These are phyloP conservation scores for Mesaphorura yosii DNA, from an alignment of 1,140 invertebrate genomes.

Conservation along the genomic window DNA sequence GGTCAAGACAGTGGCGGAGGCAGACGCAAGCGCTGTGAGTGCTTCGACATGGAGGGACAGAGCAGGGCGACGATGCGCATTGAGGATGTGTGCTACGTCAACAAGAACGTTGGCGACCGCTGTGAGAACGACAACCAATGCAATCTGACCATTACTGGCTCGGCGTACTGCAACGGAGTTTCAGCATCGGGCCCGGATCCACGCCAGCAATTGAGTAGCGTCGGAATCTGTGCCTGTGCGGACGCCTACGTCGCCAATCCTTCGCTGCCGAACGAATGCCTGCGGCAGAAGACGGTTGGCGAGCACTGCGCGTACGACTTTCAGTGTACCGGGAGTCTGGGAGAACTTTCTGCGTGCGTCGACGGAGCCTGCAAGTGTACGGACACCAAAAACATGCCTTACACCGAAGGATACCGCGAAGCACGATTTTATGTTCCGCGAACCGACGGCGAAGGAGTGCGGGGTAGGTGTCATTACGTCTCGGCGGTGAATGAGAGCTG, in stretches of 20 bases:
- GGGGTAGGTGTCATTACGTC: neutral
- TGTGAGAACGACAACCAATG: conserved; percentile 12
- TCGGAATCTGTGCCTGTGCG: no score
- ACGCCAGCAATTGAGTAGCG: neutral
- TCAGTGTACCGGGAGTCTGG: neutral
- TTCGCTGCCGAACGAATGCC: neutral
- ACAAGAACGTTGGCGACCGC: conserved; percentile 8
- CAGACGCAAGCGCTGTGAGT: neutral
- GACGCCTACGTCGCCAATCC: no score
- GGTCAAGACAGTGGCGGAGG: no score
- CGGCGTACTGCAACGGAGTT: neutral
- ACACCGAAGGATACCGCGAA: neutral
- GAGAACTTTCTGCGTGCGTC: neutral
- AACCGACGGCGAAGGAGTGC: no score
- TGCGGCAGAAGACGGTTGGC: neutral
- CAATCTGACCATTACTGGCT: neutral
- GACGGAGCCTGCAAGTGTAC: neutral
- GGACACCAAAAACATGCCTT: no score
- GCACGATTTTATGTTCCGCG: neutral
- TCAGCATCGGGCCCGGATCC: no score
- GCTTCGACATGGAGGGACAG: conserved; percentile 1
- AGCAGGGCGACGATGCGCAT: neutral
- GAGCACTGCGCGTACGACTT: neutral
- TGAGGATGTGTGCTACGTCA: conserved; percentile 8
- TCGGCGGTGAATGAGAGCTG: neutral